Evolutionary conservation across 2,888 invertebrate genomes (phyloP).

Genomic region (Coenonympha arcania): DNA sequence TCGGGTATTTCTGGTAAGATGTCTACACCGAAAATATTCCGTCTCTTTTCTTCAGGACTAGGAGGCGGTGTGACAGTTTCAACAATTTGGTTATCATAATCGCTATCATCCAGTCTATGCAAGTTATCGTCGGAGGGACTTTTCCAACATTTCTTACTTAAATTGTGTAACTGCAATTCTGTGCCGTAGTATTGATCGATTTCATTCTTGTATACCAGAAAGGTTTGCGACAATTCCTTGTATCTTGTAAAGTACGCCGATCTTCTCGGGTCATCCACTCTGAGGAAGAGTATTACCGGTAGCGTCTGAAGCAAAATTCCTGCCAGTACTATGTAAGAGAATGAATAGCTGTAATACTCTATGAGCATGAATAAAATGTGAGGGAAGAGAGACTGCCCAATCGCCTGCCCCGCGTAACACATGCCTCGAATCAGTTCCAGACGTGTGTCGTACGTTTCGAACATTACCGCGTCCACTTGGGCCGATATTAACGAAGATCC

Average conservation of each 20-base stretch:
- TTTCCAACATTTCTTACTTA: conserved; percentile 64
- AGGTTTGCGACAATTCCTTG: conserved; percentile 55
- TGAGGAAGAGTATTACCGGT: conserved; percentile 56
- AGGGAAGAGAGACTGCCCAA: conserved; percentile 62
- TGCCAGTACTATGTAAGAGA: conserved; percentile 52
- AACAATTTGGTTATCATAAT: conserved; percentile 38
- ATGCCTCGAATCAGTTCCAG: conserved; percentile 53
- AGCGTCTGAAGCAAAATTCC: conserved; percentile 61
- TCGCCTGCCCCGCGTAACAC: conserved; percentile 61
- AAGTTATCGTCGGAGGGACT: conserved; percentile 65
- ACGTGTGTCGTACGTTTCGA: conserved; percentile 64
- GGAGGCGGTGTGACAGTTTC: conserved; percentile 62
- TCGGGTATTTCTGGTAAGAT: conserved; percentile 72
- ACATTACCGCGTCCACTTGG: conserved; percentile 65
- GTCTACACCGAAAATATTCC: conserved; percentile 67
- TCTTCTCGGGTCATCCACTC: conserved; percentile 46
- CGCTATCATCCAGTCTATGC: conserved; percentile 40
- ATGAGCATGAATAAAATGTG: conserved; percentile 59
- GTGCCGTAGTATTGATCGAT: conserved; percentile 45
- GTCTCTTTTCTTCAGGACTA: conserved; percentile 63
- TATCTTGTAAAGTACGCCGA: conserved; percentile 55
- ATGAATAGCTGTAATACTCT: conserved; percentile 53
- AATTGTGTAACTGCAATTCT: conserved; percentile 58
- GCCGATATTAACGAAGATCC: conserved; percentile 65
- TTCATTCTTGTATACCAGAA: conserved; percentile 56